Evolutionary conservation across 2,888 invertebrate species (phyloP), one percentile per base, ranked within the genome.

Genomic region (Idaea biselata): DNA sequence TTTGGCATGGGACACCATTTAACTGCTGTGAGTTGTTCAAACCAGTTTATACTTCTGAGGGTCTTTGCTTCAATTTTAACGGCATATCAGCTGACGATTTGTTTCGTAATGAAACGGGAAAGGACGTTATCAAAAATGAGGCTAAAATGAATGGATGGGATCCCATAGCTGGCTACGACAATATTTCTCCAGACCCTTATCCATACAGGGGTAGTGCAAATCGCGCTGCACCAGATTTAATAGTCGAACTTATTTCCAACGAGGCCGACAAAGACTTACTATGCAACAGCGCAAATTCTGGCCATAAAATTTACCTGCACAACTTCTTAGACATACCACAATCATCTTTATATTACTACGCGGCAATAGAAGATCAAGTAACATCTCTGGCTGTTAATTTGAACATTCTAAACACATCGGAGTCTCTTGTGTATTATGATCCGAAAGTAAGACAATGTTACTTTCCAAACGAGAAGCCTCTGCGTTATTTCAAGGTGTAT

Each of bases 401-500:
- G 18, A 17, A 17, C 1, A 25, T 56, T 57, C 55, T 56, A 16
- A 59, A 25, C 18, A 55, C 62, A 2, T 59, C 59, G 8, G 33
- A 33, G 25, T 44, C 16, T 6, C 32, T 61, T 6, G 17, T 18
- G 18, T 16, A 33, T 6, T 61, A 61, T 17, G 5, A 53, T 57
- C 53, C 71, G 88, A 94, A 56, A 6, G 18, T 18, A 58, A 91
- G 95, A 1, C 94, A 94, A 69, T 95, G 95, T 68, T 95, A 91
- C 77, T 95, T 95, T 73, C 93, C 94, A 57, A 80, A 85, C 53
- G 95, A 95, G 73, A 87, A 94, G 4, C 83, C 92, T 61, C 82
- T 95, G 61, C 84, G 86, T 18, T 95, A 90, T 74, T 95, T 93
- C 73, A 93, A 93, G 76, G 89, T 93, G 60, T 95, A 95, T 79